A percentile compares a stretch with the other conserved stretches of the same genome.
Evolutionary conservation across 2,888 invertebrate genomes (phyloP).

Genomic region (Eledone cirrhosa): DNA sequence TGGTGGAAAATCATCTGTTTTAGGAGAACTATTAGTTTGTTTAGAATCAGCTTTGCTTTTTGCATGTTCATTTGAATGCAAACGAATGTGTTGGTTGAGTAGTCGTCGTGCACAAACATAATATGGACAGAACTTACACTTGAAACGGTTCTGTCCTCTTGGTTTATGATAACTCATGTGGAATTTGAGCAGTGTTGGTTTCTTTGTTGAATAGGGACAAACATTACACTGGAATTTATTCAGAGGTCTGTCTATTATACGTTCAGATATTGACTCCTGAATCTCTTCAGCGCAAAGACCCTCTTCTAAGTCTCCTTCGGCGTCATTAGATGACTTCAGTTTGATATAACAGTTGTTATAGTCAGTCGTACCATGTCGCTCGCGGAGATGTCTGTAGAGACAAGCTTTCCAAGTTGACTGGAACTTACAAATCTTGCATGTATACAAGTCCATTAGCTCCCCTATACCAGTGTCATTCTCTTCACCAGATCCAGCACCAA

Average conservation of each 20-base stretch:
- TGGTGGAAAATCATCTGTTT: conserved; percentile 26
- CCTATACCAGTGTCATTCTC: conserved; percentile 29
- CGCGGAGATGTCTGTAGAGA: conserved; percentile 50
- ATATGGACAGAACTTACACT: conserved; percentile 83
- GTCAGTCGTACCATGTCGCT: conserved; percentile 51
- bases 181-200: conserved; percentile 58
- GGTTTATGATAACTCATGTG: conserved; percentile 78
- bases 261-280: not conserved
- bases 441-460: conserved; percentile 40
- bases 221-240: conserved; percentile 71
- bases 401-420: conserved; percentile 49
- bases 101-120: conserved; percentile 72
- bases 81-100: conserved; percentile 75
- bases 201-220: conserved; percentile 74
- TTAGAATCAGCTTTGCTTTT: conserved; percentile 3
- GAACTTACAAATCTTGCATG: conserved; percentile 51
- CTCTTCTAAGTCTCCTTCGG: conserved; percentile 11
- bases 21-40: not conserved
- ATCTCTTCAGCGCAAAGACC: not conserved
- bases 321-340: conserved; percentile 32
- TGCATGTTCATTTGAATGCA: conserved; percentile 68
- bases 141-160: conserved; percentile 76
- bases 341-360: conserved; percentile 33
- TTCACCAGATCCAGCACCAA: not conserved
- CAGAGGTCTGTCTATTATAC: conserved; percentile 4